Evolutionary conservation across 2,797 vertebrate genomes (phyloP), one percentile per base, ranked within the genome.

Genomic region (Ispidina picta): DNA sequence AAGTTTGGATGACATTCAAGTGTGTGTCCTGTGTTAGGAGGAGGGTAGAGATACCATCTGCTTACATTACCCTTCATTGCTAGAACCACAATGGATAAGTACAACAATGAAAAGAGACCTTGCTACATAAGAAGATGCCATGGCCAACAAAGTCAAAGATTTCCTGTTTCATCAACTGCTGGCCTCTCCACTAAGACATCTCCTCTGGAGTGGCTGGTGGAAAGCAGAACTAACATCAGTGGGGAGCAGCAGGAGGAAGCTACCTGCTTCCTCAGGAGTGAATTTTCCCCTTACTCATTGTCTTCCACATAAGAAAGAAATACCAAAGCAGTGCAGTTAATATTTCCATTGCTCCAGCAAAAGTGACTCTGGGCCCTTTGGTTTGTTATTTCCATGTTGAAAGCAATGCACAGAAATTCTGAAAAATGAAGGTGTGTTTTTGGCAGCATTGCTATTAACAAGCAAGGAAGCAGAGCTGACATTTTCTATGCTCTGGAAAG

Each of bases 1-100:
- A 80, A 92, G 94, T 70, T 91, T 90, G 91, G 96, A 96, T 95
- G 94, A 95, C 94, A 96, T 96, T 96, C 96, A 96, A 94, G 81
- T 93, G 81, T 72, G 59, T 75, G 94, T 95, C 94, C 94, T 96
- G 52, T 63, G 79, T 91, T 93, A 83, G 94, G 92, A 93, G 92
- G 92, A 96, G 95, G 78, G 91, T 96, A 93, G 70, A 94, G 70
- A 91, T 87, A 93, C 86, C 92, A 93, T 96, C 96, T 96, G 95
- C 74, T 95, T 95, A 55, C 81, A 82, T 88, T 92, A 68, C 86
- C 89, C 86, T 94, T 92, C 82, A 46, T 91, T 90, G 55, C 91
- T 90, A 52, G 72, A 95, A 83, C 78, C 73, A 86, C 78, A 69
- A 75, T 43, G 72, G 55, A 17, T 78, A n/a, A 75, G 75, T 49